Base-by-base conservation (phyloP, 2,888 invertebrate species). In the Drosophila lutescens region DNA sequence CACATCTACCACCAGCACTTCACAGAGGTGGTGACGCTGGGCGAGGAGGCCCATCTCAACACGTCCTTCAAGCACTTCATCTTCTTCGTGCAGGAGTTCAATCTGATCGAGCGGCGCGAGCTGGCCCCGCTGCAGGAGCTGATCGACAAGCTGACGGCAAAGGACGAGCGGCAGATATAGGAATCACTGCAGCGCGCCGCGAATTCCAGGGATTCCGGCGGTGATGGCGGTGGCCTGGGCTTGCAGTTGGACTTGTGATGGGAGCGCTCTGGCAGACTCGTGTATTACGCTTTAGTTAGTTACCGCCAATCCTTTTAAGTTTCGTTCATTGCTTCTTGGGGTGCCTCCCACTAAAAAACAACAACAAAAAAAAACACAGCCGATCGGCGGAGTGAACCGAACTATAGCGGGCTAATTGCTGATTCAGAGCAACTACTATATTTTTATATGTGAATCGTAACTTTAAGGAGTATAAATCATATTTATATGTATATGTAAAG, bases 1-100 rank as follows among this genome's bases (percentile, higher is more conserved):
- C 99, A 99, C 93, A 98, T 99, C 91, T 99, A 99, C 93, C 99
- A 99, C 93, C 98, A 99, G 92, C 99, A 99, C 94, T 99, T 99
- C 93, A 96, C 97, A 62, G 97, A 99, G 94, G 98, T 99, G 76
- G 98, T 99, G 62, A 97, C 98, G 92, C 94, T 99, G 66, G 98
- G 98, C 58, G 99, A 99, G 93, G 99, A 99, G 93, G 99, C 99
- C 59, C 99, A 99, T 93, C 95, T 99, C 86, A 99, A 99, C 93
- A 99, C 99, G 71, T 98, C 98, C 84, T 99, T 99, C 94, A 99
- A 99, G 92, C 99, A 99, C 94, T 99, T 99, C 93, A 99, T 99
- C 91, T 99, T 98, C 93, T 94, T 94, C 91, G 94, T 94, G 56
- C 94, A 99, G 95, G 99, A 99, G 93, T 99, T 99, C 93, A 96